Conservation (phyloP, 2,888 invertebrate species). For the Uloborus plumipes region DNA sequence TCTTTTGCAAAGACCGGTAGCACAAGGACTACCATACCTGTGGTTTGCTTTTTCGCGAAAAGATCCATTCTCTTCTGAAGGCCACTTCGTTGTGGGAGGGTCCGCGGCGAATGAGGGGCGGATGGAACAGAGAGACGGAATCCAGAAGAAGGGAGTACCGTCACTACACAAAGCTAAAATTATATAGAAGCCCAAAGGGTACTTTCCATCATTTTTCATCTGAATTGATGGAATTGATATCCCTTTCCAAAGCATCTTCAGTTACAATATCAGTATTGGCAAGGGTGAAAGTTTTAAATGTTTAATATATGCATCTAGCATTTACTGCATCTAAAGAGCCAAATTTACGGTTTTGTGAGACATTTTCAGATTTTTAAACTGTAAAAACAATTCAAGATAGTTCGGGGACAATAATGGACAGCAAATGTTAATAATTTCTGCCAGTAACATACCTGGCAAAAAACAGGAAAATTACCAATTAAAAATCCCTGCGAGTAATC, state of each 20-base stretch:
- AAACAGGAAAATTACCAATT: no score
- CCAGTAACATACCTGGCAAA: no score
- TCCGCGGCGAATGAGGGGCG: constrained; percentile 21
- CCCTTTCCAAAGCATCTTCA: not conserved
- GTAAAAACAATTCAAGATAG: no score
- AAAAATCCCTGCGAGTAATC: no score
- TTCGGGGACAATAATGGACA: no score
- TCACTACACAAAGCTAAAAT: not conserved
- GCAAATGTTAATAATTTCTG: no score
- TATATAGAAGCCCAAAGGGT: no score
- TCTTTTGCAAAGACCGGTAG: constrained; percentile 57
- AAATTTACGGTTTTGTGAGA: no score
- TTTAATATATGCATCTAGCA: not conserved
- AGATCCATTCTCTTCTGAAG: constrained; percentile 7
- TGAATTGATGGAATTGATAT: not conserved
- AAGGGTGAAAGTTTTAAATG: not conserved
- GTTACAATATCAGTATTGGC: not conserved
- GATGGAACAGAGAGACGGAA: not conserved
- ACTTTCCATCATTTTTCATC: not conserved
- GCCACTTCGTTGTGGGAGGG: constrained; percentile 30
- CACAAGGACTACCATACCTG: constrained; percentile 7
- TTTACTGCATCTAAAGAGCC: no score
- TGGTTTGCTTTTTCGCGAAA: constrained; percentile 43
- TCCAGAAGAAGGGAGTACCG: not conserved
- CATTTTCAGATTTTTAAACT: no score